Conservation (phyloP, 2,888 invertebrate genomes). For the Cheilosia grossa region DNA sequence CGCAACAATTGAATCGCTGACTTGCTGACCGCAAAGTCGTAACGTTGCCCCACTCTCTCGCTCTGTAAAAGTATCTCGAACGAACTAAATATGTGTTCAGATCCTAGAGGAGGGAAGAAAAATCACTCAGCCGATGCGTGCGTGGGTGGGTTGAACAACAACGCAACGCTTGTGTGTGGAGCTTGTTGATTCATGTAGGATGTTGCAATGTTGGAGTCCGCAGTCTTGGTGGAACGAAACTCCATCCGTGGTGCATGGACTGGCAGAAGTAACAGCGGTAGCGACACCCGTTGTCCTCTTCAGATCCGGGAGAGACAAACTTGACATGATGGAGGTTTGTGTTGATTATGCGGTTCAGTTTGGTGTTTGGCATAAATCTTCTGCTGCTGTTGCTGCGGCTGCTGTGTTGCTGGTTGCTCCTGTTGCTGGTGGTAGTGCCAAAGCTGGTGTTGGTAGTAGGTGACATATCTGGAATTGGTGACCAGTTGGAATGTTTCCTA, state of each 20-base stretch:
- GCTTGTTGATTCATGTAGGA: constrained; percentile 73
- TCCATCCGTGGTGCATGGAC: not conserved
- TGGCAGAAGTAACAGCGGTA: constrained; percentile 70
- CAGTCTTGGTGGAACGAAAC: constrained; percentile 13
- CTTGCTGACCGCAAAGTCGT: constrained; percentile 63
- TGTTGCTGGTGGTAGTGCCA: constrained; percentile 28
- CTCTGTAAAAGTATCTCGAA: constrained; percentile 17
- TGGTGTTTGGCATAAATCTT: constrained; percentile 75
- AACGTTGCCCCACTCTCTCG: constrained; percentile 31
- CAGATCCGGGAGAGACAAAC: constrained; percentile 73
- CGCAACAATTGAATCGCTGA: constrained; percentile 71
- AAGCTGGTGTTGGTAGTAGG: constrained; percentile 66
- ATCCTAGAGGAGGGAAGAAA: constrained; percentile 61
- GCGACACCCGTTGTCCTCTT: constrained; percentile 74
- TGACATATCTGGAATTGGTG: constrained; percentile 74
- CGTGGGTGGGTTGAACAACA: constrained; percentile 73
- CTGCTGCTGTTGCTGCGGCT: constrained; percentile 65
- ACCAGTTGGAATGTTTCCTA: constrained; percentile 64
- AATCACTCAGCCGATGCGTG: constrained; percentile 73
- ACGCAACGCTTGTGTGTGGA: constrained; percentile 63
- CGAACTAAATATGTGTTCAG: constrained; percentile 19
- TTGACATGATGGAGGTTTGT: constrained; percentile 75
- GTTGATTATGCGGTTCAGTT: constrained; percentile 75
- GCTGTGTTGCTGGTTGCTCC: constrained; percentile 54
- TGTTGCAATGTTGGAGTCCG: constrained; percentile 65